phyloP scores from a whole-genome alignment of 1,140 invertebrate species.

The Rhynchophorus ferrugineus region DNA sequence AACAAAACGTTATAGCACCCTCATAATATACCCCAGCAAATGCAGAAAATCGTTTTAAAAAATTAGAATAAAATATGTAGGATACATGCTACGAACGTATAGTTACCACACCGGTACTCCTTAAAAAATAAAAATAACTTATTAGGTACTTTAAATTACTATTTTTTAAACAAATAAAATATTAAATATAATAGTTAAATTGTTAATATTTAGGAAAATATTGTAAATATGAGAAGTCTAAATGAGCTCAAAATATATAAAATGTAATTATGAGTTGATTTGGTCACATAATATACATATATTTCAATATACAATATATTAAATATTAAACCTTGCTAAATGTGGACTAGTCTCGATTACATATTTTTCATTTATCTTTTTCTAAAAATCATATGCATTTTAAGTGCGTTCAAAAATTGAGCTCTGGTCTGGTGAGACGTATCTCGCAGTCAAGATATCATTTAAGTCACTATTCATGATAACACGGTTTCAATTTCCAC shows the following conservation, averaged over 20 bases:
- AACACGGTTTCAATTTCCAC: slow-evolving; percentile 16
- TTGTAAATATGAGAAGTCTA: slow-evolving; percentile 33
- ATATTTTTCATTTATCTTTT: slow-evolving; percentile 15
- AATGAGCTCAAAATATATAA: slow-evolving; percentile 31
- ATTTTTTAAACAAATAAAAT: slow-evolving; percentile 37
- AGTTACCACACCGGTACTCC: slow-evolving; percentile 26
- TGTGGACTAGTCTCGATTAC: slow-evolving; percentile 38
- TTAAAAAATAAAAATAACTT: slow-evolving; percentile 22
- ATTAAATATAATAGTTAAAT: slow-evolving; percentile 16
- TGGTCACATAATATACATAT: slow-evolving; percentile 33
- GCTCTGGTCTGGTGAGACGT: slow-evolving; percentile 29
- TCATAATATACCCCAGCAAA: slow-evolving; percentile 15
- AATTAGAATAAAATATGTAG: slow-evolving; percentile 11
- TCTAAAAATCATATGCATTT: slow-evolving; percentile 33
- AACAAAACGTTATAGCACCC: slow-evolving; percentile 1
- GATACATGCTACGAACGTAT: slow-evolving; percentile 29
- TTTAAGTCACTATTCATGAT: slow-evolving; percentile 23
- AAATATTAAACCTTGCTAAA: slow-evolving; percentile 33
- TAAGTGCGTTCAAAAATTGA: slow-evolving; percentile 36
- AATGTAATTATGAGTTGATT: slow-evolving; percentile 30
- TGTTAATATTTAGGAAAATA: slow-evolving; percentile 36
- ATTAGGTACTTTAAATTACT: slow-evolving; percentile 27
- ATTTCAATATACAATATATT: slow-evolving; percentile 25
- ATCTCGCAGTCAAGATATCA: slow-evolving; percentile 21
- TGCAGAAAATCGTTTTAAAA: slow-evolving; percentile 11